These are phyloP conservation scores for Eubasilissa splendida DNA, from an alignment of 2,888 invertebrate species.

Conservation along the genomic window DNA sequence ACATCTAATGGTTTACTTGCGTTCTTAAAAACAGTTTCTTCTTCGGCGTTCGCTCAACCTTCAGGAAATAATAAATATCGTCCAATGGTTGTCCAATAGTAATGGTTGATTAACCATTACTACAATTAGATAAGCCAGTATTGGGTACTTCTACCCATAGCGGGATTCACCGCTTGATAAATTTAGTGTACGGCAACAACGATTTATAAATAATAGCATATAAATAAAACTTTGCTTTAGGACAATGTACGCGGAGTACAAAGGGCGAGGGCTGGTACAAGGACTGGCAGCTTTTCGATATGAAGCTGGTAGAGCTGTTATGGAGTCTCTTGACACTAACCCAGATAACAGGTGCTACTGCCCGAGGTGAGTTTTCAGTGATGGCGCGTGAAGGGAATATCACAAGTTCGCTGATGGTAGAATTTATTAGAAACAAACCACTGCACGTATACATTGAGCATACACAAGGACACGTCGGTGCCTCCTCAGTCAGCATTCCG, in stretches of 20 bases:
- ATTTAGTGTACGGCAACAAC: too few relatives aligned
- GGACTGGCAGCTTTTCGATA: slow-evolving; percentile 71
- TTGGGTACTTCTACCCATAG: too few relatives aligned
- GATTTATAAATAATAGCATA: too few relatives aligned
- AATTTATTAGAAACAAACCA: not conserved
- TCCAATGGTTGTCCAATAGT: too few relatives aligned
- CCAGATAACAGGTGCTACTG: slow-evolving; percentile 73
- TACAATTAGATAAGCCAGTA: too few relatives aligned
- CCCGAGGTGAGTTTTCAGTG: slow-evolving; percentile 63
- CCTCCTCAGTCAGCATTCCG: not conserved
- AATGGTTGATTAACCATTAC: too few relatives aligned
- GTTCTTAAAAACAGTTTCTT: too few relatives aligned
- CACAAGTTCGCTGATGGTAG: not conserved
- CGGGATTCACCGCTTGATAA: too few relatives aligned
- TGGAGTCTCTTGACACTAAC: slow-evolving; percentile 67
- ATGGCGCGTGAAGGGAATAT: not conserved
- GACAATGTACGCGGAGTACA: slow-evolving; percentile 67
- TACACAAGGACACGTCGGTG: not conserved
- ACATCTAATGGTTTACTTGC: too few relatives aligned
- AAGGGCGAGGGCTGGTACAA: slow-evolving; percentile 64
- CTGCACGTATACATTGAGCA: not conserved
- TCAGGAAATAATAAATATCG: too few relatives aligned
- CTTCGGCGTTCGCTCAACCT: too few relatives aligned
- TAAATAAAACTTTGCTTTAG: slow-evolving; percentile 61
- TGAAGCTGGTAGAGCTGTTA: slow-evolving; percentile 65